Base-by-base conservation (phyloP, 2,888 invertebrate genomes). In the Rosalia funebris region DNA sequence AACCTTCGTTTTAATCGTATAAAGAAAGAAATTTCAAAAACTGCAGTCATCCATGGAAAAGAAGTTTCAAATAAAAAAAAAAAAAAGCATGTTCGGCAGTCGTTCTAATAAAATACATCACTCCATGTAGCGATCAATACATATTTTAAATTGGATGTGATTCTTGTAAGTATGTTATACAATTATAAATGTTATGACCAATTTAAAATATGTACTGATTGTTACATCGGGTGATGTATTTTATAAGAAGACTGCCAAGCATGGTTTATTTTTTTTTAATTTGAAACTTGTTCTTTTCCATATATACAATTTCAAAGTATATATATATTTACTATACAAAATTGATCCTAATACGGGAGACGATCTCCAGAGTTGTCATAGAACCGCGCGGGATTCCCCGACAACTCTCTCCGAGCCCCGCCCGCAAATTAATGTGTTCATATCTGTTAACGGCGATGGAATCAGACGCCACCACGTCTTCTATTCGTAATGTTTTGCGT, bases 291-390 rank as follows among this genome's bases (percentile, higher is more conserved):
- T n/a, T n/a, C n/a, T n/a, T n/a, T n/a, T n/a, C n/a, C n/a, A n/a
- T n/a, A n/a, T n/a, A n/a, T n/a, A n/a, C n/a, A n/a, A n/a, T n/a
- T n/a, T n/a, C n/a, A n/a, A n/a, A n/a, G n/a, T 77, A 75, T 72
- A 75, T 71, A 74, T 71, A 75, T 75, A 70, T 77, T 78, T 73
- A 77, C 78, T 80, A 80, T 80, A 81, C 81, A 81, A 81, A 81
- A 81, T 80, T 81, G 79, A 78, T 80, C 78, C 79, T 80, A 79
- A 77, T 71, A 71, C 70, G 70, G 69, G 72, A 71, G 68, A 65
- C 66, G 61, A 71, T 66, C 56, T 48, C 53, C 65, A 50, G 53
- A 54, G 56, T 56, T 60, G 48, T 25, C 48, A 52, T 32, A 41
- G 11, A 41, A 32, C 36, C 50, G 50, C 7, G 44, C 39, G 20